Evolutionary conservation across 1,140 invertebrate genomes (phyloP).

Genomic region (Papilio dardanus): DNA sequence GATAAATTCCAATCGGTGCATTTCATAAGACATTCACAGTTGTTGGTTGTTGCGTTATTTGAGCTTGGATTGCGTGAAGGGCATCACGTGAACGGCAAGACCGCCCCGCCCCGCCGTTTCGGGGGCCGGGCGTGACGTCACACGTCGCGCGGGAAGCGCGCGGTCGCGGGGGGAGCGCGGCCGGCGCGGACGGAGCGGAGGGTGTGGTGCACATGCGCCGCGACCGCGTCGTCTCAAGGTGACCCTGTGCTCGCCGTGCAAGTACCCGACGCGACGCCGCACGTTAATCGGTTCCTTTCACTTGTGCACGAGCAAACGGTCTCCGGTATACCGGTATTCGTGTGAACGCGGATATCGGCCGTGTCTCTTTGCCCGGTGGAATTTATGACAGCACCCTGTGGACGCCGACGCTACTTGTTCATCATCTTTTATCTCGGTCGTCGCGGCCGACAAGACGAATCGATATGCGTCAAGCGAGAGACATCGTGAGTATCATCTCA

Average conservation of each 20-base stretch:
- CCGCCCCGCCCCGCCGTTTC: constrained; percentile 25
- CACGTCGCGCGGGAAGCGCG: constrained; percentile 35
- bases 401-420: constrained; percentile 77
- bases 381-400: constrained; percentile 78
- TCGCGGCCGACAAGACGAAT: constrained; percentile 75
- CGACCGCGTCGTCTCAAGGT: constrained; percentile 70
- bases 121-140: constrained; percentile 68
- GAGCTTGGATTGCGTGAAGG: constrained; percentile 62
- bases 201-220: constrained; percentile 80
- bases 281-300: constrained; percentile 71
- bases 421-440: constrained; percentile 78
- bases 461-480: constrained; percentile 80
- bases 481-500: constrained; percentile 71
- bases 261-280: constrained; percentile 61
- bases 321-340: constrained; percentile 63
- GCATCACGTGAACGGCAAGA: constrained; percentile 60
- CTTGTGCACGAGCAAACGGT: constrained; percentile 62
- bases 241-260: constrained; percentile 68
- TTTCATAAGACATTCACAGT: constrained; percentile 48
- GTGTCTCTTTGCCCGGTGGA: constrained; percentile 63
- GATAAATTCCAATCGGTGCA: constrained; percentile 32
- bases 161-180: constrained; percentile 33
- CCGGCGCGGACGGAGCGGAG: constrained; percentile 52
- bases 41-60: constrained; percentile 55
- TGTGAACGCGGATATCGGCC: constrained; percentile 62